These are phyloP conservation scores for Melanostoma scalare DNA, from an alignment of 2,888 invertebrate genomes.

Conservation along the genomic window DNA sequence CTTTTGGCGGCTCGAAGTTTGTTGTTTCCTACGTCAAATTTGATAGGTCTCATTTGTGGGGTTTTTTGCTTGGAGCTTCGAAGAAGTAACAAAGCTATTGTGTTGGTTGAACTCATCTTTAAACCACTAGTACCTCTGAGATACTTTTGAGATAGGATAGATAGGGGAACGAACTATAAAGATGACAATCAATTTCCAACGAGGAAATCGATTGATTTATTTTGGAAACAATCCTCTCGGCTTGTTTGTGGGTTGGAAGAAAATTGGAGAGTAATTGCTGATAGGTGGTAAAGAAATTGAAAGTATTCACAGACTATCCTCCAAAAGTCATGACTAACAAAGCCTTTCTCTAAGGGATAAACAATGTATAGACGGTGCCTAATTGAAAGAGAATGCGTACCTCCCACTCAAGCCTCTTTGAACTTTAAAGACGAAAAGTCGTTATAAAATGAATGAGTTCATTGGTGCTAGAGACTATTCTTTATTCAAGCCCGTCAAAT, in stretches of 20 bases:
- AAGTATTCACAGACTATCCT: neutral
- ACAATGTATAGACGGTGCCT: too few relatives aligned
- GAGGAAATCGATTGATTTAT: conserved; percentile 54
- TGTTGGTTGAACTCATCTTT: conserved; percentile 42
- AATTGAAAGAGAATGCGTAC: too few relatives aligned
- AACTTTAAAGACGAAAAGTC: too few relatives aligned
- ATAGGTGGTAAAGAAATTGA: conserved; percentile 10
- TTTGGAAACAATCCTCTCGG: conserved; percentile 22
- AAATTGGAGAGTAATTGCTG: conserved; percentile 1
- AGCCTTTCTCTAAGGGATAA: too few relatives aligned
- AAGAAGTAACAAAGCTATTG: conserved; percentile 32
- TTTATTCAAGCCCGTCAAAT: too few relatives aligned
- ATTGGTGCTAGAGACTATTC: too few relatives aligned
- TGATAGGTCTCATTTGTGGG: conserved; percentile 17
- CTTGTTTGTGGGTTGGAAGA: conserved; percentile 25
- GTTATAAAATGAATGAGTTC: too few relatives aligned
- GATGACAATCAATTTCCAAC: conserved; percentile 45
- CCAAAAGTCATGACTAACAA: too few relatives aligned
- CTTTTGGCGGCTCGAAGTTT: conserved; percentile 18
- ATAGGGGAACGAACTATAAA: neutral
- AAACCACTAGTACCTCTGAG: too few relatives aligned
- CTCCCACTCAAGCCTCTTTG: too few relatives aligned
- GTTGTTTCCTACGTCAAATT: conserved; percentile 27
- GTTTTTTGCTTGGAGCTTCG: conserved; percentile 33
- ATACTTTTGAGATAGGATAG: too few relatives aligned